These are phyloP conservation scores for Xanthia icteritia DNA, from an alignment of 2,888 invertebrate genomes.

Conservation along the genomic window DNA sequence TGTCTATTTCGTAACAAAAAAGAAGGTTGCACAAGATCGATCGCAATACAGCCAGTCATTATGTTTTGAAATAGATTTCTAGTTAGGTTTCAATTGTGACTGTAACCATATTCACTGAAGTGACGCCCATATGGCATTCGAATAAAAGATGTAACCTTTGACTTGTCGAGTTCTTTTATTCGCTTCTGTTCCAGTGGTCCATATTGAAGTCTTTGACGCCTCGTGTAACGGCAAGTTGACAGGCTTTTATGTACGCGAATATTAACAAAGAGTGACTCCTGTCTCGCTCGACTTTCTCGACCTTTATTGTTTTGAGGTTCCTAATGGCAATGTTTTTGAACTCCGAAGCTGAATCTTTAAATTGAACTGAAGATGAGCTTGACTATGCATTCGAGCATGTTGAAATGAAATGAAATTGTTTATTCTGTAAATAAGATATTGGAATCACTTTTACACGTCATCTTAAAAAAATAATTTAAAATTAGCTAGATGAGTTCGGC, in stretches of 20 bases:
- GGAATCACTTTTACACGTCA: no score
- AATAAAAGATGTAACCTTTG: constrained; percentile 9
- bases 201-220: not conserved
- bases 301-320: not conserved
- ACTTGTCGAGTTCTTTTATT: constrained; percentile 7
- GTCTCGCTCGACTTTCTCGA: not conserved
- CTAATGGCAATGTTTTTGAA: not conserved
- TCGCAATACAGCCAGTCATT: constrained; percentile 47
- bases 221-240: constrained; percentile 7
- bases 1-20: constrained; percentile 41
- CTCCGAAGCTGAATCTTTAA: not conserved
- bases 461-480: no score
- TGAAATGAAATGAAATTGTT: no score
- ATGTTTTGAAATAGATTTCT: constrained; percentile 51
- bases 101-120: constrained; percentile 24
- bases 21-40: constrained; percentile 48
- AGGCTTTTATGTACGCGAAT: not conserved
- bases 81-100: constrained; percentile 48
- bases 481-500: no score
- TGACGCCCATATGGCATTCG: constrained; percentile 30
- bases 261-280: not conserved
- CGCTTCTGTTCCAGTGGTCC: constrained; percentile 19
- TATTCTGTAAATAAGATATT: no score
- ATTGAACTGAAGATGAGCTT: not conserved
- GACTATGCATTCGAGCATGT: no score